Base-by-base conservation (phyloP, 2,797 vertebrate species). In the Neopelma chrysocephalum region DNA sequence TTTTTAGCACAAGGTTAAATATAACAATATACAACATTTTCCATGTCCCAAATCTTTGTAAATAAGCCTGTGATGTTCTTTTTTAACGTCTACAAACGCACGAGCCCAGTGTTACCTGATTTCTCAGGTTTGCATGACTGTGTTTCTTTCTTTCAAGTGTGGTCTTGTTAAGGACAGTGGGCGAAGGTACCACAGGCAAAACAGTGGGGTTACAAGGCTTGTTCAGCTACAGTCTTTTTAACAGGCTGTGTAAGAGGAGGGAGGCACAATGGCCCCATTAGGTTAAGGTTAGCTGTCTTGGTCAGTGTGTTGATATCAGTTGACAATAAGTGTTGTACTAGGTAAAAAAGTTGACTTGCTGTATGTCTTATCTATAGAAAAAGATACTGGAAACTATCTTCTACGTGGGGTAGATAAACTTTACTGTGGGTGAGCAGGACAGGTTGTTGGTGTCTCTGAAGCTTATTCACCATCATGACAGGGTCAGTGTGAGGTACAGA, bases 121-220 rank as follows among this genome's bases (percentile, higher is more conserved):
- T 78, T 75, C 31, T 87, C 26, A 22, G 23, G 15, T 83, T 87
- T 71, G 36, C 42, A 14, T 0, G 3, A 27, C 20, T 57, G 2
- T 50, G 6, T 42, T 87, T 60, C 12, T 64, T 50, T 76, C 9
- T 51, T 79, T 73, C 29, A 40, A 36, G 50, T 19, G 27, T 18
- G 11, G 10, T 20, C 21, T 81, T 50, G 5, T 36, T 51, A 62
- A 34, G 36, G 22, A 12, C 36, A 18, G 7, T 4, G 12, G 19
- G 26, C 34, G 25, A 31, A 12, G 0, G 0, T 47, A 43, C 10
- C 21, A 47, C 0, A 4, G 29, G 18, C 0, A 3, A 20, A 69
- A 18, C 22, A 23, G 8, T 31, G 38, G 13, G 29, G 25, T 53
- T 81, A 8, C 4, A 1, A 9, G 29, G n/a, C 26, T 12, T 40